Base-by-base conservation (phyloP, 2,797 vertebrate genomes). In the Eulemur rubriventer region DNA sequence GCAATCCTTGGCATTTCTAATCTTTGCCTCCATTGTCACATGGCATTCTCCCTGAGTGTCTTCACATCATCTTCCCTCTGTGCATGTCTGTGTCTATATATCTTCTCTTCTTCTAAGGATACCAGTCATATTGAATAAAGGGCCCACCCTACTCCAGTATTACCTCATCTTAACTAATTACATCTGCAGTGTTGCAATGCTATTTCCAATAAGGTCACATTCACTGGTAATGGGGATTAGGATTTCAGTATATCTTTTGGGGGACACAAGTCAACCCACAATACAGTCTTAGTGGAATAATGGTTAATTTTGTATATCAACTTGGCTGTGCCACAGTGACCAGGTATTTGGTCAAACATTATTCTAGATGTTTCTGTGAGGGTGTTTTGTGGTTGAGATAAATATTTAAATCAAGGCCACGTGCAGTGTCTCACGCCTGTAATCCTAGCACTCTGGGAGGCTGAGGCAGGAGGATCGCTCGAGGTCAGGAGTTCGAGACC, bases 241-340 rank as follows among this genome's bases (percentile, higher is more conserved):
- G 55, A 70, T 26, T 61, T 83, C 20, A 87, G 5, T 16, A 4
- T 83, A 69, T 61, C 57, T 92, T 89, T 92, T 92, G 8, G 43
- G 50, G 43, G 52, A 83, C 4, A 75, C n/a, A 82, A 7, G 65
- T 94, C n/a, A 59, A 50, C 55, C 14, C 33, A 35, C 48, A 50
- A 48, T 17, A 82, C 33, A 83, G 10, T 73, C 8, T 95, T 57
- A 76, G 26, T 94, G 92, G 65, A 75, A 30, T 48, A 43, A 70
- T 80, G 65, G 22, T 86, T 91, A 83, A 92, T 87, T 94, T 90
- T 73, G 82, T 94, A 73, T 79, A n/a, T 73, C 48, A 72, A 28
- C 14, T 61, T 55, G 57, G 2, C 30, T 73, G 75, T 35, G 24
- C 12, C 70, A 78, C 17, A 18, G 7, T 65, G n/a, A n/a, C 46